Evolutionary conservation across 2,888 invertebrate genomes (phyloP).

Genomic region (Diaprepes abbreviatus): DNA sequence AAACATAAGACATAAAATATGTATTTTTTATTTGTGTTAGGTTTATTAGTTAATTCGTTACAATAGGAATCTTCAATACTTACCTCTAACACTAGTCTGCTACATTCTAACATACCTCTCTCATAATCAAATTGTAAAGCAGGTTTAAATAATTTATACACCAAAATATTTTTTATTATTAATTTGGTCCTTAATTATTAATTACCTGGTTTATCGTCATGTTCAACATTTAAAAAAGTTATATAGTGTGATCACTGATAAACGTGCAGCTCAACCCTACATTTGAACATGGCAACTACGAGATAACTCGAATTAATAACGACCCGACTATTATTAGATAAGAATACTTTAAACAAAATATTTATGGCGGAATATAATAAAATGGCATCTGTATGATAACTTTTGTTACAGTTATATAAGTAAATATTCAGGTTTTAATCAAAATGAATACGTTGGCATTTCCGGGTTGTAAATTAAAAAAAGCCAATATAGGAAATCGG

Average conservation of each 20-base stretch:
- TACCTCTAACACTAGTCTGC: constrained; percentile 9
- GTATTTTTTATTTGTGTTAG: neutral
- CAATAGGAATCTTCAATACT: constrained; percentile 9
- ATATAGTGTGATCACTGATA: neutral
- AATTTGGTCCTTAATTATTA: neutral
- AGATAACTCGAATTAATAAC: too few species aligned
- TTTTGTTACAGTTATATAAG: too few species aligned
- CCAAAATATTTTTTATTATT: neutral
- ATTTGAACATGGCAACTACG: too few species aligned
- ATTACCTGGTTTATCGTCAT: constrained; percentile 4
- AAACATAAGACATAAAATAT: neutral
- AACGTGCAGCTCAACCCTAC: neutral
- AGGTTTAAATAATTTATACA: constrained; percentile 1
- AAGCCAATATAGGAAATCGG: too few species aligned
- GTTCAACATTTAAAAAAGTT: neutral
- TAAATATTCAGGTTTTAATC: too few species aligned
- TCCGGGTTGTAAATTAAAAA: too few species aligned
- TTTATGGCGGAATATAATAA: too few species aligned
- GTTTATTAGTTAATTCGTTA: constrained; percentile 9
- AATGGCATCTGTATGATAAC: too few species aligned
- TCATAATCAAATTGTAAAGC: neutral
- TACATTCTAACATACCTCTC: neutral
- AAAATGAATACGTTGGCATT: too few species aligned
- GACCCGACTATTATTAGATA: too few species aligned
- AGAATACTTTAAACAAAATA: too few species aligned